A percentile compares a stretch with the other conserved stretches of the same genome.
Conservation (phyloP, 2,888 invertebrate genomes). For the Eugnorisma glareosa region DNA sequence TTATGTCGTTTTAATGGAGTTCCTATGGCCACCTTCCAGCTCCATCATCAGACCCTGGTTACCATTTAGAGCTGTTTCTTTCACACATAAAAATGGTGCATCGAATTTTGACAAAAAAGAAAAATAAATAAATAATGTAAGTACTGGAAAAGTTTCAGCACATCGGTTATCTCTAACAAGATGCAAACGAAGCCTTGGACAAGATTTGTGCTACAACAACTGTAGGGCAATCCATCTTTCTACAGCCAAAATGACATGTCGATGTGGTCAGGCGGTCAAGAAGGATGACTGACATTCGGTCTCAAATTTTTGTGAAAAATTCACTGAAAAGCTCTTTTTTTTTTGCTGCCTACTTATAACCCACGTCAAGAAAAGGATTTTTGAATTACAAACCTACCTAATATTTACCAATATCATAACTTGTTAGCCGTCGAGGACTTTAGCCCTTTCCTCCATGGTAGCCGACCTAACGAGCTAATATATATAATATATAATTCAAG, state of each 20-base stretch:
- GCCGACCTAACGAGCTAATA: background rate
- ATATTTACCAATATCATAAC: background rate
- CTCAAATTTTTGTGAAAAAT: background rate
- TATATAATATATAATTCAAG: background rate
- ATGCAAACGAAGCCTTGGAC: background rate
- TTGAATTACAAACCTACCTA: background rate
- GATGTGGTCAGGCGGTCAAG: background rate
- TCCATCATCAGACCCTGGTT: too few relatives aligned
- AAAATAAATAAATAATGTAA: too few relatives aligned
- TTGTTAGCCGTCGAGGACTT: background rate
- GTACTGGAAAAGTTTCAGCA: background rate
- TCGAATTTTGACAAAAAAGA: background rate
- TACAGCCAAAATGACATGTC: background rate
- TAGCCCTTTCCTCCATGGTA: background rate
- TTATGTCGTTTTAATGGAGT: too few relatives aligned
- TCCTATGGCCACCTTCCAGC: too few relatives aligned
- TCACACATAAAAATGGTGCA: background rate
- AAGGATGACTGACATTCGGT: background rate
- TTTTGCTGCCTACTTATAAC: background rate
- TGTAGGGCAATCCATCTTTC: background rate
- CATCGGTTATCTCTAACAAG: background rate
- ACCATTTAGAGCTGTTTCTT: too few relatives aligned
- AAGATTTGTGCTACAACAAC: background rate
- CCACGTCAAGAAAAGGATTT: background rate
- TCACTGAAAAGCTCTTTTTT: background rate